These are phyloP conservation scores for Micrasema minimum DNA, from an alignment of 1,140 invertebrate species.

Conservation along the genomic window DNA sequence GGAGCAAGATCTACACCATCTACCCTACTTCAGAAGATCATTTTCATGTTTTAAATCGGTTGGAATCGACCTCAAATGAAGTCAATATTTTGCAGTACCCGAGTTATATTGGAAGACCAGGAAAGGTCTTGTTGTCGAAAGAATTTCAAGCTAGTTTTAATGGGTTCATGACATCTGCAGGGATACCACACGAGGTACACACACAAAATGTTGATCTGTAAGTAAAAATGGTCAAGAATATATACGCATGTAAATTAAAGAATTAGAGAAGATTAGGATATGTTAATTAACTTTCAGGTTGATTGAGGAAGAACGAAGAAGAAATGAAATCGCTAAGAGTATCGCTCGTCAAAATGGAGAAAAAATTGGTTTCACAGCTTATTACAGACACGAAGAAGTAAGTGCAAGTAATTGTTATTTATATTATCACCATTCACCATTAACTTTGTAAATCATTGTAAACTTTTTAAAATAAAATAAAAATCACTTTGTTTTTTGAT, in stretches of 20 bases:
- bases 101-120: slow-evolving; percentile 25
- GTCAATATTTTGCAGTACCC: slow-evolving; percentile 43
- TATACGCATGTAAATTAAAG: neutral
- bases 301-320: slow-evolving; percentile 26
- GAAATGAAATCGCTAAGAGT: slow-evolving; percentile 32
- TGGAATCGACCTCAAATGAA: slow-evolving; percentile 20
- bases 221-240: neutral
- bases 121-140: slow-evolving; percentile 31
- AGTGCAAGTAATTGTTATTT: neutral
- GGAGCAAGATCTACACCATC: slow-evolving; percentile 46
- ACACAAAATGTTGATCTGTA: slow-evolving; percentile 42
- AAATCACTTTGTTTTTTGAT: too few species aligned
- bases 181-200: slow-evolving; percentile 29
- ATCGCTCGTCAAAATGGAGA: neutral
- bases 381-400: slow-evolving; percentile 44
- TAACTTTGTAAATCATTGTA: too few species aligned
- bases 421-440: too few species aligned
- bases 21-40: slow-evolving; percentile 39
- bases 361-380: slow-evolving; percentile 44
- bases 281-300: slow-evolving; percentile 21
- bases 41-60: slow-evolving; percentile 3
- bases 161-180: slow-evolving; percentile 9
- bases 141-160: slow-evolving; percentile 22
- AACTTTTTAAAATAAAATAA: too few species aligned
- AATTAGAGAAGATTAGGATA: neutral